These are phyloP conservation scores for Cordilura impudica DNA, from an alignment of 2,888 invertebrate genomes.

Conservation along the genomic window DNA sequence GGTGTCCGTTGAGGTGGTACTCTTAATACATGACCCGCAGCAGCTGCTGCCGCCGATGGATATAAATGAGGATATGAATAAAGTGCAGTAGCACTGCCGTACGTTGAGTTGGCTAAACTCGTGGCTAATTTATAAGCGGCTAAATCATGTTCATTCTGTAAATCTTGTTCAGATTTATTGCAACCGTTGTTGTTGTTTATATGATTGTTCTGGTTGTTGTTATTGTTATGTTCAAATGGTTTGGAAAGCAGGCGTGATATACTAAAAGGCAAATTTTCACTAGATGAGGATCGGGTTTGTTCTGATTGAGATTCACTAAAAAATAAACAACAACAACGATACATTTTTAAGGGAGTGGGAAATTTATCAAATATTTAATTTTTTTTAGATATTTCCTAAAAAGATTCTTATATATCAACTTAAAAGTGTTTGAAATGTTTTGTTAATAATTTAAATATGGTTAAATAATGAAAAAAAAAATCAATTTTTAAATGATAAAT, in stretches of 20 bases:
- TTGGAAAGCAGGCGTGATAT: conserved; percentile 89
- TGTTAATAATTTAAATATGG: too few relatives aligned
- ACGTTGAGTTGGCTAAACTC: conserved; percentile 76
- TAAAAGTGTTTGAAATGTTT: too few relatives aligned
- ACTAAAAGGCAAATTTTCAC: conserved; percentile 84
- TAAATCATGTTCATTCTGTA: conserved; percentile 75
- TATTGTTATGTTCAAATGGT: conserved; percentile 82
- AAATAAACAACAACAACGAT: conserved; percentile 48
- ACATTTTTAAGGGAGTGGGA: background rate
- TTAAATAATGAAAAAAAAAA: too few relatives aligned
- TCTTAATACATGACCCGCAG: conserved; percentile 85
- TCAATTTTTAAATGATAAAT: too few relatives aligned
- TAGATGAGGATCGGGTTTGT: conserved; percentile 79
- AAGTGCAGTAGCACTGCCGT: conserved; percentile 74
- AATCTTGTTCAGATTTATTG: conserved; percentile 74
- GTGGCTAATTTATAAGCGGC: conserved; percentile 77
- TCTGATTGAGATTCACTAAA: conserved; percentile 78
- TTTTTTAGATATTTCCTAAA: background rate
- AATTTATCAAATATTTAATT: background rate
- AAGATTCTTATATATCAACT: too few relatives aligned
- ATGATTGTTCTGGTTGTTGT: conserved; percentile 64
- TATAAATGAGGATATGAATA: conserved; percentile 78
- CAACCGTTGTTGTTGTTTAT: conserved; percentile 73
- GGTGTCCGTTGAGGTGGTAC: conserved; percentile 86
- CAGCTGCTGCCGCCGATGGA: conserved; percentile 76